These are phyloP conservation scores for Eupithecia centaureata DNA, from an alignment of 2,888 invertebrate species.

Conservation along the genomic window DNA sequence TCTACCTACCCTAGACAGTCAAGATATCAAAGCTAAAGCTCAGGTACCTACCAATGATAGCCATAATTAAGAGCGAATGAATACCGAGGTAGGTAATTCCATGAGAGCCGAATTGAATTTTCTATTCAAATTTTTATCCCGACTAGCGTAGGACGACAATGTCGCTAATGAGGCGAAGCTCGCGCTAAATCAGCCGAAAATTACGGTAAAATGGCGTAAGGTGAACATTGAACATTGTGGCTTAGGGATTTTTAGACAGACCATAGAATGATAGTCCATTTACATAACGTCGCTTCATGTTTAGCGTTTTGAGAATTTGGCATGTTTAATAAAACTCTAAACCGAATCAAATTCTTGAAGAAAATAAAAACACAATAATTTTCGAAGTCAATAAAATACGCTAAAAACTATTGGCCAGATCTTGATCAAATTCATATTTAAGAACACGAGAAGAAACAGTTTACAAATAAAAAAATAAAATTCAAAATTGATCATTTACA, in stretches of 20 bases:
- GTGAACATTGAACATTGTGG: constrained; percentile 46
- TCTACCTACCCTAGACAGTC: not conserved
- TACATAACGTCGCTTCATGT: not conserved
- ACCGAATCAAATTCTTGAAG: too few relatives aligned
- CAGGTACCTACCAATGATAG: constrained; percentile 21
- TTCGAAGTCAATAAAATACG: too few relatives aligned
- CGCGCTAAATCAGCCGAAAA: constrained; percentile 48
- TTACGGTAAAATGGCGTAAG: constrained; percentile 47
- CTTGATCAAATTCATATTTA: too few relatives aligned
- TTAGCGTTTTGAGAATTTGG: not conserved
- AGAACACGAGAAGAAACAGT: too few relatives aligned
- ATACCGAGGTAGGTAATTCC: constrained; percentile 31
- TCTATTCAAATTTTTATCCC: constrained; percentile 40
- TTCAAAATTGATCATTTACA: too few relatives aligned
- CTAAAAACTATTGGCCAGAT: too few relatives aligned
- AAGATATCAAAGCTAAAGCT: not conserved
- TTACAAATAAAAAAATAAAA: too few relatives aligned
- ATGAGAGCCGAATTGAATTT: constrained; percentile 29
- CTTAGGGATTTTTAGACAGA: constrained; percentile 22
- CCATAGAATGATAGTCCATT: constrained; percentile 7
- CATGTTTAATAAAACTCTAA: too few relatives aligned
- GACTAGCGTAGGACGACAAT: constrained; percentile 44
- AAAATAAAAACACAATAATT: too few relatives aligned
- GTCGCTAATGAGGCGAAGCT: constrained; percentile 47
- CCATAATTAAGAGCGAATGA: constrained; percentile 31